Evolutionary conservation across 2,797 vertebrate genomes (phyloP).

Genomic region (Buceros bicornis): DNA sequence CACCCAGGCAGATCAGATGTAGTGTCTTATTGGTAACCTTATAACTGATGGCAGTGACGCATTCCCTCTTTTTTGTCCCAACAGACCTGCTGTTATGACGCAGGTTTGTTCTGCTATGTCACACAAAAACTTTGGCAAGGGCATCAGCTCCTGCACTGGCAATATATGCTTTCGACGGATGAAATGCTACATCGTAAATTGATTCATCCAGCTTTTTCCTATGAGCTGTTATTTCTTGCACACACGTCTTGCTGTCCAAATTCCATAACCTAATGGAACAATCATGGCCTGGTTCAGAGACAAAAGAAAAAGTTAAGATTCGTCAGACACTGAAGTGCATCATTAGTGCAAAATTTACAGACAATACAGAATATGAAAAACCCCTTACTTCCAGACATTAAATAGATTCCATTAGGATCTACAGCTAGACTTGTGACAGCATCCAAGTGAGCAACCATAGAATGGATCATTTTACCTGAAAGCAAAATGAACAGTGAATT

Average conservation of each 20-base stretch:
- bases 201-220: constrained; percentile 98
- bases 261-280: constrained; percentile 99
- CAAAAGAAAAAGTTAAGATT: background rate
- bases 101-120: constrained; percentile 77
- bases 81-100: constrained; percentile 75
- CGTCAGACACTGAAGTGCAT: background rate
- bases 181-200: constrained; percentile 99
- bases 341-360: background rate
- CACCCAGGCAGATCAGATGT: constrained; percentile 81
- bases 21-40: constrained; percentile 85
- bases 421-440: constrained; percentile 98
- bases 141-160: constrained; percentile 98
- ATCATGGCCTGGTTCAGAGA: constrained; percentile 90
- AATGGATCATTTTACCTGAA: constrained; percentile 95
- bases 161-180: constrained; percentile 98
- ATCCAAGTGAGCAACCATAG: constrained; percentile 99
- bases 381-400: constrained; percentile 98
- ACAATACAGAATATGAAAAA: background rate
- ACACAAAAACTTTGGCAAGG: constrained; percentile 97
- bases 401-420: constrained; percentile 98
- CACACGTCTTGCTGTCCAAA: constrained; percentile 98
- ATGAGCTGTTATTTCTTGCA: constrained; percentile 98
- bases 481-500: constrained; percentile 37
- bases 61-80: constrained; percentile 81
- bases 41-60: constrained; percentile 86